Conservation (phyloP, 64 coral and sea anemone species). For the Acropora yongei region DNA sequence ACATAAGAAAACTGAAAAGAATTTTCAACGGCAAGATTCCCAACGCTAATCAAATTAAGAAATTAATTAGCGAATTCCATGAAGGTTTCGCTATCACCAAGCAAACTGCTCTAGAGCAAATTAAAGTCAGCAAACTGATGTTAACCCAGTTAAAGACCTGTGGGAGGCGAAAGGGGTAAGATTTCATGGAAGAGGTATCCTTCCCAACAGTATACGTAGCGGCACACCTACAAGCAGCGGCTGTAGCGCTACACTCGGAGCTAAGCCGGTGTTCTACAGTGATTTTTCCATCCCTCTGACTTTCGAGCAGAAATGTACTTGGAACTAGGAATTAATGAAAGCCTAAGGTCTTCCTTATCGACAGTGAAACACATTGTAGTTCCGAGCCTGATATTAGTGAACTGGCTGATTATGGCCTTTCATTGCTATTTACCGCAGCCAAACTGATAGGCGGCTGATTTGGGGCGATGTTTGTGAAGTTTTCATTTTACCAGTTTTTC, state of each 20-base stretch:
- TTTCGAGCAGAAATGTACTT: neutral
- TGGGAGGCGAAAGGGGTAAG: neutral
- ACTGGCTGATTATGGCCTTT: slow-evolving; percentile 9
- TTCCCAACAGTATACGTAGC: slow-evolving; percentile 20
- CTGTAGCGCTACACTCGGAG: too few relatives aligned
- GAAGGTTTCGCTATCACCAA: neutral
- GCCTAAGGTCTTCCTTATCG: too few relatives aligned
- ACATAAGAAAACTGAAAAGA: slow-evolving; percentile 49
- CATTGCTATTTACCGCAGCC: slow-evolving; percentile 9
- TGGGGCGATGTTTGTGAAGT: too few relatives aligned
- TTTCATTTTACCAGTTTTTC: too few relatives aligned
- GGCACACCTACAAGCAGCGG: too few relatives aligned
- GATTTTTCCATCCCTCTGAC: neutral
- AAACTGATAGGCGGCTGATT: neutral
- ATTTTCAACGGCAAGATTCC: slow-evolving; percentile 55
- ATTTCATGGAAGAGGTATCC: slow-evolving; percentile 28
- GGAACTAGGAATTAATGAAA: too few relatives aligned
- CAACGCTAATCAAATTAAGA: neutral
- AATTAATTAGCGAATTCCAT: slow-evolving; percentile 10
- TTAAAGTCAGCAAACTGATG: neutral
- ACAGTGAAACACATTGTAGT: too few relatives aligned
- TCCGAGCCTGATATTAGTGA: neutral
- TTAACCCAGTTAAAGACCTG: slow-evolving; percentile 36
- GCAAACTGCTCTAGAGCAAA: neutral
- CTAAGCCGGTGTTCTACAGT: neutral